Evolutionary conservation across 23 tunicate genomes (phyloP).

Genomic region (Phallusia fumigata): DNA sequence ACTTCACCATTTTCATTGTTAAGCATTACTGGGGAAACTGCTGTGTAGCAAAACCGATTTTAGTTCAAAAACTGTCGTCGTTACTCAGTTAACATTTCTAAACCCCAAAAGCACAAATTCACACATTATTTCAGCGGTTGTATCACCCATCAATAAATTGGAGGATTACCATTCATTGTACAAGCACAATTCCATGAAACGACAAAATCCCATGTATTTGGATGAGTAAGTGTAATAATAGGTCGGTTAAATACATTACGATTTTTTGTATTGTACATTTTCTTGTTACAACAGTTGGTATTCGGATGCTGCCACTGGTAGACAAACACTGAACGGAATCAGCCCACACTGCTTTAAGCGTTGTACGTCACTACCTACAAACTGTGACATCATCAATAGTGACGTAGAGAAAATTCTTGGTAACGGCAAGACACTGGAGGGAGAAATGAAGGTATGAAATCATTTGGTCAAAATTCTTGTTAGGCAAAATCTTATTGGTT

Average conservation of each 20-base stretch:
- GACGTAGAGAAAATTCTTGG: conserved; percentile 22
- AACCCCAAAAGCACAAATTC: too few relatives aligned
- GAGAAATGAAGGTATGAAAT: conserved; percentile 33
- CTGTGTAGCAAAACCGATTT: too few relatives aligned
- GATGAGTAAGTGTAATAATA: background rate
- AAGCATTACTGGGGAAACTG: too few relatives aligned
- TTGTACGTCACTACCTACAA: conserved; percentile 14
- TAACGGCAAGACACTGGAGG: conserved; percentile 29
- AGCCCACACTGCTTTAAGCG: conserved; percentile 26
- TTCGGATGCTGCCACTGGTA: conserved; percentile 40
- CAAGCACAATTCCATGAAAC: background rate
- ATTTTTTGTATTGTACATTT: too few relatives aligned
- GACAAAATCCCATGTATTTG: background rate
- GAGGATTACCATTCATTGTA: background rate
- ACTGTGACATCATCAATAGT: conserved; percentile 34
- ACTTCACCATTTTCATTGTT: too few relatives aligned
- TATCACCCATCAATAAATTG: background rate
- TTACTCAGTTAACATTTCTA: too few relatives aligned
- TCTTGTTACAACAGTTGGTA: conserved; percentile 42
- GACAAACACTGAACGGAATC: conserved; percentile 62
- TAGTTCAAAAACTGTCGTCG: too few relatives aligned
- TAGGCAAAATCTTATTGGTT: too few relatives aligned
- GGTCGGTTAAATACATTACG: too few relatives aligned
- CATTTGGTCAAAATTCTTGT: too few relatives aligned
- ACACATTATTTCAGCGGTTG: too few relatives aligned